Percentiles rank a stretch among this genome's conserved stretches.
These are phyloP conservation scores for Aphidoletes aphidimyza DNA, from an alignment of 2,888 invertebrate genomes.

Conservation along the genomic window DNA sequence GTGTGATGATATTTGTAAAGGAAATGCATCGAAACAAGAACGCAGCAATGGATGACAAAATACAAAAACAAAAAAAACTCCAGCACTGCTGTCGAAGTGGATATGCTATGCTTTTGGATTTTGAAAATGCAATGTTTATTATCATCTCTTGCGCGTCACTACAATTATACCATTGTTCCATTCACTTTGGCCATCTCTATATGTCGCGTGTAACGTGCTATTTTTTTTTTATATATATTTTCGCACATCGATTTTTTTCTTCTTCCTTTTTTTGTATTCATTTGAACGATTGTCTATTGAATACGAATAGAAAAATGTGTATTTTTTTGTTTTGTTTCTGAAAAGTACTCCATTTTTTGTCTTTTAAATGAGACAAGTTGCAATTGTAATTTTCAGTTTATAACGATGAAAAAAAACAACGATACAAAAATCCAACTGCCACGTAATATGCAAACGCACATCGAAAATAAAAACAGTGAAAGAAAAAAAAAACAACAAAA, in stretches of 20 bases:
- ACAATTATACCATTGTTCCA: conserved; percentile 42
- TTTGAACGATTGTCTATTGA: conserved; percentile 24
- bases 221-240: background rate
- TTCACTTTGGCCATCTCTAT: conserved; percentile 41
- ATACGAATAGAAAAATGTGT: conserved; percentile 20
- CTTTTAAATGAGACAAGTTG: background rate
- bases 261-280: background rate
- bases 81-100: conserved; percentile 25
- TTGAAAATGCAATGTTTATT: conserved; percentile 28
- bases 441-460: conserved; percentile 42
- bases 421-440: background rate
- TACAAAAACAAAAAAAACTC: background rate
- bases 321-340: background rate
- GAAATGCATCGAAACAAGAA: conserved; percentile 36
- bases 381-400: conserved; percentile 7
- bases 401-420: background rate
- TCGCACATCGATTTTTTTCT: no score
- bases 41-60: background rate
- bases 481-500: background rate
- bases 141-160: conserved; percentile 39
- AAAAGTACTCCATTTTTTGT: conserved; percentile 18
- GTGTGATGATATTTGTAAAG: conserved; percentile 42
- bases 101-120: conserved; percentile 46
- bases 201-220: background rate
- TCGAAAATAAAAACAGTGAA: background rate